Evolutionary conservation across 2,797 vertebrate genomes (phyloP).

Genomic region (Coilia nasus): DNA sequence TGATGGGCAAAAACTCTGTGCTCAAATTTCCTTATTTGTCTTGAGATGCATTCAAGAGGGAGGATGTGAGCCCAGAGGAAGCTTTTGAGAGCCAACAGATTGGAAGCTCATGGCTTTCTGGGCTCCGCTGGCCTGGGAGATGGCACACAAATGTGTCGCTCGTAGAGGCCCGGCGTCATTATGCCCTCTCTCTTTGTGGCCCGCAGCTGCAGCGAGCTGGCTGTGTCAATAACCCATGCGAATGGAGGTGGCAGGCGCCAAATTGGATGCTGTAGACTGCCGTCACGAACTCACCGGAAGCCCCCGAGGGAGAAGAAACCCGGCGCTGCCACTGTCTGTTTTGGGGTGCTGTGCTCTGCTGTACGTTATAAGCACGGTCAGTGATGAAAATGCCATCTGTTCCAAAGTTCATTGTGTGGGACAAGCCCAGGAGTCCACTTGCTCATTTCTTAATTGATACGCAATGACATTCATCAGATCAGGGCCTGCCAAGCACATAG

Average conservation of each 20-base stretch:
- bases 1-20: neutral
- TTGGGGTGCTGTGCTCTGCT: neutral
- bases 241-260: neutral
- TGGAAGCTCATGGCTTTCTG: neutral
- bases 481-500: neutral
- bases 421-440: neutral
- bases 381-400: constrained; percentile 1
- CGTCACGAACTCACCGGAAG: neutral
- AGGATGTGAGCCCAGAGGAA: constrained; percentile 4
- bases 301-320: neutral
- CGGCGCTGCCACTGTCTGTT: neutral
- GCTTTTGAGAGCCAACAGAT: neutral
- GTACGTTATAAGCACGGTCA: neutral
- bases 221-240: neutral
- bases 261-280: neutral
- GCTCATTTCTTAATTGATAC: constrained; percentile 21
- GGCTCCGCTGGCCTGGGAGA: neutral
- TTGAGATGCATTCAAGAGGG: neutral
- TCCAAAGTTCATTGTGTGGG: neutral
- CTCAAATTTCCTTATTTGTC: neutral
- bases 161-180: neutral
- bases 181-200: neutral
- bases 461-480: constrained; percentile 13
- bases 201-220: neutral
- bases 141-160: neutral